Base-by-base conservation (phyloP, 2,113 vertebrate species). In the Nannobrachium achirus region DNA sequence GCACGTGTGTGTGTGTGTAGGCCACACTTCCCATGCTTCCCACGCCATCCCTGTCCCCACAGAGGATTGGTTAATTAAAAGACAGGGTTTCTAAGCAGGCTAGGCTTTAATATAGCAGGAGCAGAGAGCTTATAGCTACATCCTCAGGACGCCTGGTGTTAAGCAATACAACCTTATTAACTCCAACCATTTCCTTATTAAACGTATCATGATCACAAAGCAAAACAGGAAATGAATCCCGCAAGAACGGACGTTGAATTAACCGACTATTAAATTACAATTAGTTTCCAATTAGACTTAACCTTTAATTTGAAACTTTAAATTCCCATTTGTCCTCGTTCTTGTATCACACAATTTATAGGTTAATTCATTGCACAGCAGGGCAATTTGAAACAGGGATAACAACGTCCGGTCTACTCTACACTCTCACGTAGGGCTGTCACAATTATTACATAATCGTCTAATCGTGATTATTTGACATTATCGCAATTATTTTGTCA, bases 1-100 rank as follows among this genome's bases (percentile, higher is more conserved):
- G 42, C 41, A 25, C 56, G 33, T 51, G 63, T 45, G 41, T 33
- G 40, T 56, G 56, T 18, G 60, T 69, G 52, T 63, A 71, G 74
- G 63, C 8, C 76, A 78, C 81, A 71, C 78, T 82, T 84, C 80
- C 84, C 84, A 86, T 73, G 19, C 75, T 79, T 53, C 40, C 62
- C 10, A 13, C 65, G 65, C 73, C 75, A 76, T 79, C 56, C 40
- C 62, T 9, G 10, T 66, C 79, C 16, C 42, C 16, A 46, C 1
- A 14, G 82, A 81, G 75, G 71, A 64, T 56, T 46, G 75, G 56
- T 84, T 86, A 79, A 88, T 88, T 86, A 85, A 89, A 82, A 86
- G 69, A 71, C 57, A 56, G 66, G 52, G 53, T 78, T 79, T 76
- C 55, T 71, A 65, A 76, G 58, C 63, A 55, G 53, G 61, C 63